phyloP scores from a whole-genome alignment of 2,888 invertebrate genomes.

The Epirrhoe tristata region DNA sequence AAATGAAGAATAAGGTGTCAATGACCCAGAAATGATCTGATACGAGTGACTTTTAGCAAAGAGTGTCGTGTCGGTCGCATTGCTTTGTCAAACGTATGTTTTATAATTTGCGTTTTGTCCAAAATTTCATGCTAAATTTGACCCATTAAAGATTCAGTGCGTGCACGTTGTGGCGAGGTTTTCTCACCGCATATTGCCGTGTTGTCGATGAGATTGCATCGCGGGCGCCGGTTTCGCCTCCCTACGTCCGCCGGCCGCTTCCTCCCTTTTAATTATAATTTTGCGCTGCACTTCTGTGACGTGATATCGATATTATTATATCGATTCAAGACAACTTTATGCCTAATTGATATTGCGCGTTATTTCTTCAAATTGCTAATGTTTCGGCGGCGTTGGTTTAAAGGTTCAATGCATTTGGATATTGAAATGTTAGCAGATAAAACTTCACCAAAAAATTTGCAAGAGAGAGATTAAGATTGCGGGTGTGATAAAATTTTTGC shows the following conservation, averaged over 20 bases:
- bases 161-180: conserved; percentile 67
- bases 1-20: conserved; percentile 22
- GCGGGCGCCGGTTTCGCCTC: conserved; percentile 71
- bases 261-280: conserved; percentile 79
- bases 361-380: conserved; percentile 36
- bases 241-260: conserved; percentile 73
- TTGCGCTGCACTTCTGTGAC: conserved; percentile 64
- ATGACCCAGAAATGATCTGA: conserved; percentile 27
- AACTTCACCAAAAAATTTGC: conserved; percentile 3
- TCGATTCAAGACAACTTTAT: conserved; percentile 41
- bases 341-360: conserved; percentile 49
- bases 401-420: conserved; percentile 14
- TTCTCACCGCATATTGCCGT: conserved; percentile 65
- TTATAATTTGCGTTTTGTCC: conserved; percentile 37
- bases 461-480: background rate
- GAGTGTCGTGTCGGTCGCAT: conserved; percentile 26
- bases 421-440: conserved; percentile 25
- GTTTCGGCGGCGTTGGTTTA: conserved; percentile 17
- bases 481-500: background rate
- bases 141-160: conserved; percentile 67
- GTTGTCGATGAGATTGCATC: conserved; percentile 72
- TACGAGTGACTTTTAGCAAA: conserved; percentile 11
- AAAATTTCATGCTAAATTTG: conserved; percentile 59
- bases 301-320: conserved; percentile 46
- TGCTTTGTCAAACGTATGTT: conserved; percentile 21